Base-by-base conservation (phyloP, 1,140 invertebrate species). In the Drosophila takahashii region DNA sequence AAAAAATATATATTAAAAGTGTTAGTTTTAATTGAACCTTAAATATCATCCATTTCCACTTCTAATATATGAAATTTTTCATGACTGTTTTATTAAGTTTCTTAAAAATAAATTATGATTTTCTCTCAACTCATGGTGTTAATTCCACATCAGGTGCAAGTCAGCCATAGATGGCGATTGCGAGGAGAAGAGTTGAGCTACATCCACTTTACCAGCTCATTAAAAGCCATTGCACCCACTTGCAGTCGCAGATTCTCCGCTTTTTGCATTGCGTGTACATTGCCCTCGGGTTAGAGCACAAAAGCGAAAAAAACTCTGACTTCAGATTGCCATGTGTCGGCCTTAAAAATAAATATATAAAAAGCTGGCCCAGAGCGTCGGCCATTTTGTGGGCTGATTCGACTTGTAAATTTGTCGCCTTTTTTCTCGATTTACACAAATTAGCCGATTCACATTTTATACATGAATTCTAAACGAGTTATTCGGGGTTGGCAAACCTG, bases 391-490 rank as follows among this genome's bases (percentile, higher is more conserved):
- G 72, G 37, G 32, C 65, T 67, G 58, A 74, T 74, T 70, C 67
- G 78, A 79, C 61, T 79, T 87, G 84, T 89, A 87, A 89, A 89
- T 87, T 80, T 84, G 65, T 75, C 37, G 60, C 67, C 50, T 60
- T 69, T 80, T 50, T 60, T 71, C 37, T 67, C 39, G n/a, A 0
- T 47, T 54, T 58, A 51, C 39, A 83, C 79, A 89, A 89, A 89
- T 89, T 84, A 89, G 77, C 41, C 60, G 52, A 65, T 62, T 75
- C 71, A 75, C 60, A 75, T 56, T 67, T 62, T 66, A 77, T 80
- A 71, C 71, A 84, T 89, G 77, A 89, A 89, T 89, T 87, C 66
- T 79, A 73, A 89, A 86, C 83, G 70, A 72, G 81, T 86, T 85
- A 54, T 69, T 32, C 58, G 56, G 62, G 81, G 45, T 69, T 61